Base-by-base conservation (phyloP, 1,140 invertebrate species). In the Orius insidiosus region DNA sequence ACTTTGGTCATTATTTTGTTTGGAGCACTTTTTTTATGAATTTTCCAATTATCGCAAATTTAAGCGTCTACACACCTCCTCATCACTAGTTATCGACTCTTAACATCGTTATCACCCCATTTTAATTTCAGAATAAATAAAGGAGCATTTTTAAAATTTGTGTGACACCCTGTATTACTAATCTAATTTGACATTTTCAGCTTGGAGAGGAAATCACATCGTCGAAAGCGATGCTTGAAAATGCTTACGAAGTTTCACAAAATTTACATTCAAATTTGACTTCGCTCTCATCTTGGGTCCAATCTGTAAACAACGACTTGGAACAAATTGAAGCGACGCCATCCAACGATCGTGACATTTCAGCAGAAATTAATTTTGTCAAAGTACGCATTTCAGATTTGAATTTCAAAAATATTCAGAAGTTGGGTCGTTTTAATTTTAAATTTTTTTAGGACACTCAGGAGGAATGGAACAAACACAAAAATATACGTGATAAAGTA, bases 161-260 rank as follows among this genome's bases (percentile, higher is more conserved):
- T n/a, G n/a, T n/a, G n/a, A n/a, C n/a, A n/a, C n/a, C n/a, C n/a
- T n/a, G n/a, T n/a, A n/a, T n/a, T n/a, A n/a, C n/a, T n/a, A n/a
- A n/a, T n/a, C n/a, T n/a, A n/a, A n/a, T n/a, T n/a, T n/a, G n/a
- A n/a, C n/a, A n/a, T n/a, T 56, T 59, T n/a, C 33, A 74, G 63
- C 67, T 85, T 16, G 79, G 80, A 33, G 68, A 75, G 30, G 73
- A 85, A 62, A 81, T 90, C 38, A 85, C 85, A 3, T 75, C 82
- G 54, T 76, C 77, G 0, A 85, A 86, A 60, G 66, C 65, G 1
- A 68, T 68, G 33, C 62, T 92, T 1, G 85, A 90, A 62, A 72
- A 72, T 24, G 70, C 78, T 0, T 58, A 82, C 5, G 75, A 75
- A 45, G 58, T 82, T 35, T 71, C 68, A 13, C 67, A 70, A 14